A percentile compares a stretch with the other conserved stretches of the same genome.
phyloP scores from a whole-genome alignment of 2,797 vertebrate species.

The Pyrocephalus nanus region DNA sequence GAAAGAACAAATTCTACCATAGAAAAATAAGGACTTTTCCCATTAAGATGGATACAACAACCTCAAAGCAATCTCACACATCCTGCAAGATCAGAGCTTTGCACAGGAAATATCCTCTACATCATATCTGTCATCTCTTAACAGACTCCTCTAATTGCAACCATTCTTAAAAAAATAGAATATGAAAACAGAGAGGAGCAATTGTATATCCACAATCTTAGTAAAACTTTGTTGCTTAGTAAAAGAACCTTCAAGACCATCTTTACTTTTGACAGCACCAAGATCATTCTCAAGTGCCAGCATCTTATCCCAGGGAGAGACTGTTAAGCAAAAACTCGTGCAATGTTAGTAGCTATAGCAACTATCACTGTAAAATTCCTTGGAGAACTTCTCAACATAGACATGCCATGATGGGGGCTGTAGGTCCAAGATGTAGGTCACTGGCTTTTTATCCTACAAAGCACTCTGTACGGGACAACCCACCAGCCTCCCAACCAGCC shows the following conservation, averaged over 20 bases:
- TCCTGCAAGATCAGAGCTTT: neutral
- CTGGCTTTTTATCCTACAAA: neutral
- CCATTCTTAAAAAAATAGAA: neutral
- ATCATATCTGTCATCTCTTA: neutral
- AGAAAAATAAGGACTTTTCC: neutral
- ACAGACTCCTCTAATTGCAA: neutral
- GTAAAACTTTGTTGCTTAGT: neutral
- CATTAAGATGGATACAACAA: neutral
- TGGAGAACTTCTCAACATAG: neutral
- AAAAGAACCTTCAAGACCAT: neutral
- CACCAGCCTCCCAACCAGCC: neutral
- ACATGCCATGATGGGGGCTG: neutral
- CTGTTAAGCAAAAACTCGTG: neutral
- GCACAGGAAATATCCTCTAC: neutral
- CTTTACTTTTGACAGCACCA: neutral
- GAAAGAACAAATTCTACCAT: neutral
- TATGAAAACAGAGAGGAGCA: neutral
- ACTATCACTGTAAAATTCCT: neutral
- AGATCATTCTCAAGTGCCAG: neutral
- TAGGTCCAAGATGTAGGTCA: neutral
- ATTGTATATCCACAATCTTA: neutral
- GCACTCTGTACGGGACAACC: neutral
- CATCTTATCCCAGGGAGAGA: neutral
- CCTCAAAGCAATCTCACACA: neutral
- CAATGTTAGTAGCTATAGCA: neutral